phyloP scores from a whole-genome alignment of 2,797 vertebrate species.

The Pteropus rufus region DNA sequence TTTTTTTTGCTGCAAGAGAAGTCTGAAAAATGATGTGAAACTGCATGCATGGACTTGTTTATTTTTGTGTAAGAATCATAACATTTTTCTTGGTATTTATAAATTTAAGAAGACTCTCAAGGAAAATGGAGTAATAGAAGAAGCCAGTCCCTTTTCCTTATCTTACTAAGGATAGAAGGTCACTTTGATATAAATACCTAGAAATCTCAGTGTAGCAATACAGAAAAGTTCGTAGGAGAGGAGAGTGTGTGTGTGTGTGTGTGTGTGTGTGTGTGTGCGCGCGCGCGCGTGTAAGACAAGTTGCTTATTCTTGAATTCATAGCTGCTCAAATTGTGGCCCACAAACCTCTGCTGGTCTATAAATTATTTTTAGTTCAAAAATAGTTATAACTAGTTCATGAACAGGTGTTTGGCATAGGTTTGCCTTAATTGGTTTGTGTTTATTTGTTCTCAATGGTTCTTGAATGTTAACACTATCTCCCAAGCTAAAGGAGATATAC shows the following conservation, averaged over 20 bases:
- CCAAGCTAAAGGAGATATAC: neutral
- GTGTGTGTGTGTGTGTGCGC: neutral
- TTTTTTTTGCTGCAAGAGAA: neutral
- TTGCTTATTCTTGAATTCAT: neutral
- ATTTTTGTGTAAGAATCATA: neutral
- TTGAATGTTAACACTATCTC: neutral
- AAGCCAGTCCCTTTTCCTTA: neutral
- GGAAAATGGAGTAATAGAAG: neutral
- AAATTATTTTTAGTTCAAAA: neutral
- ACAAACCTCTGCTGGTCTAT: neutral
- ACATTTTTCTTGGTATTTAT: neutral
- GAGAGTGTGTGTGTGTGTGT: neutral
- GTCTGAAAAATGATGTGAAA: neutral
- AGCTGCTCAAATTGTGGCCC: neutral
- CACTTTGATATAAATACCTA: neutral
- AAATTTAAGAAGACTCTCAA: neutral
- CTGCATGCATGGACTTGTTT: neutral
- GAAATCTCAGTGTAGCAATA: neutral
- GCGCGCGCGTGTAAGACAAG: neutral
- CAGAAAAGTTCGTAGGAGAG: neutral
- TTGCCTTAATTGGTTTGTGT: neutral
- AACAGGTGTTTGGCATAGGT: neutral
- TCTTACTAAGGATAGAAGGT: neutral
- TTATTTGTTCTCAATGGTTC: slow-evolving; percentile 17
- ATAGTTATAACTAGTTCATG: neutral